Evolutionary conservation across 2,888 invertebrate genomes (phyloP), one percentile per base, ranked within the genome.

Genomic region (Ectropis crepuscularia): DNA sequence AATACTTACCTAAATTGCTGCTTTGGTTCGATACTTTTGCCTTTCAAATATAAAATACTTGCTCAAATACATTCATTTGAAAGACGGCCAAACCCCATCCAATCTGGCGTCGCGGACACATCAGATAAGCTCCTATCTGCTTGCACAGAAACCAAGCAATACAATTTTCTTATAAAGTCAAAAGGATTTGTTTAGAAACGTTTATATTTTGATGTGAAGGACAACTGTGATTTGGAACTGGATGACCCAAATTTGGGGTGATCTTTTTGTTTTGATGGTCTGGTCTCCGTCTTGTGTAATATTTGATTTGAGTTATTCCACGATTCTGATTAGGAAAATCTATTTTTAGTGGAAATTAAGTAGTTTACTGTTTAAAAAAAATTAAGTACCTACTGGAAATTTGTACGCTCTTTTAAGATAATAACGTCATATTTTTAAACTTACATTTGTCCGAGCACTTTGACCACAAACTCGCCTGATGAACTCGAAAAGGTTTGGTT

Each of bases 91-190:
- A 70, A 67, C 61, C 61, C 67, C 71, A 74, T 81, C 77, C 75
- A 79, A 81, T 79, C 73, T 70, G 57, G 67, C 73, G 68, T 49
- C 73, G 64, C 68, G 67, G 67, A 73, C 75, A 77, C 67, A 81
- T 81, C 78, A 73, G 80, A 81, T 81, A 78, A 74, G 71, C 73
- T 53, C 61, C 64, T 68, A 68, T 71, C 68, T 69, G 47, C 37
- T 43, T 66, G 61, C 45, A 71, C 61, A 66, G 45, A 67, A 64
- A 68, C 69, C 65, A 61, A 59, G 68, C 71, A 65, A 71, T 63
- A 71, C 69, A 66, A 71, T 71, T 68, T 69, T 71, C 63, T 65
- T 64, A 57, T 57, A 54, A 63, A 67, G 49, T 64, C 57, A 54
- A 61, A 61, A 42, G 61, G 65, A 63, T 70, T 71, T 65, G 67